Evolutionary conservation across 2,797 vertebrate species (phyloP), one percentile per base, ranked within the genome.

Genomic region (Gorsachius magnificus): DNA sequence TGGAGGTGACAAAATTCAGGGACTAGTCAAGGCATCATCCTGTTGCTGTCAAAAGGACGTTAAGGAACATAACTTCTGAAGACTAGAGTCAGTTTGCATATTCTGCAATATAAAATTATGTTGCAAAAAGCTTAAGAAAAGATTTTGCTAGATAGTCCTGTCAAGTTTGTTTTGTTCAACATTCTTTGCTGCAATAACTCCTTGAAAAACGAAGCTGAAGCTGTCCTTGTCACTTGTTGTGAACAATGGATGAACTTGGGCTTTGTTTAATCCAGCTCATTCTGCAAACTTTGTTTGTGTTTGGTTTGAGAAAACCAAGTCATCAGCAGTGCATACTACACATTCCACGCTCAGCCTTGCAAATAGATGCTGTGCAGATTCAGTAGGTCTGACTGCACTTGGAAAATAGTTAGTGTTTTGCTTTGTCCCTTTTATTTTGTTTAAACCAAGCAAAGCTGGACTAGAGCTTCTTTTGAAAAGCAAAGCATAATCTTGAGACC

Each of bases 241-340:
- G 80, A 86, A 87, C 94, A 83, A 80, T 75, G 74, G 85, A 92
- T 83, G 61, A 79, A 85, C 29, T 90, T 87, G 38, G 35, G 57
- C 60, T 85, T 95, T 83, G 86, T 91, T 95, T 93, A 89, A 91
- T 95, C 88, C 61, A 35, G 19, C 77, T 93, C 43, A 18, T 82
- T 83, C 84, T 92, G 50, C 53, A 75, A 61, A 66, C 41, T 88
- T 89, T 1, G 2, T 89, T 94, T 93, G 54, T 87, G 46, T 94
- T 93, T 89, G 77, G 35, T 54, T 94, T 94, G 74, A 76, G 81
- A 63, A 95, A 69, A 58, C 38, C 48, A 68, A 89, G 80, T 54
- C 75, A 68, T 50, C 66, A 74, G 82, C 64, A 70, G 33, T 35
- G 61, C 70, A 66, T 64, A 21, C 41, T 94, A 33, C 76, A 13